Percentiles rank a stretch among this genome's conserved stretches.
Conservation (phyloP, 2,797 vertebrate species). For the Xerus rutilus region DNA sequence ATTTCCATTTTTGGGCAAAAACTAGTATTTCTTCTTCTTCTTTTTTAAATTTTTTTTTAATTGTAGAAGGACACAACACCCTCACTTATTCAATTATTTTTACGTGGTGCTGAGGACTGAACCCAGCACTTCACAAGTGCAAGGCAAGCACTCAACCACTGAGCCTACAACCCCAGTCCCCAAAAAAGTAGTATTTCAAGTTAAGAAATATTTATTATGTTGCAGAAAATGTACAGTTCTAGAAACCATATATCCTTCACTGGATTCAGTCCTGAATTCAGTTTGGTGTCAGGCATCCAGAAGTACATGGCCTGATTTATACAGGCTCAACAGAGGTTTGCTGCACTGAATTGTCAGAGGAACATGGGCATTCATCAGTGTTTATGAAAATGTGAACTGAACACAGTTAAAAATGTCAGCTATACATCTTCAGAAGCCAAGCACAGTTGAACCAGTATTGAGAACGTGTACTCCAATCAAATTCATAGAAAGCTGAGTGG, state of each 20-base stretch:
- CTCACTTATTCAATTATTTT: too few species aligned
- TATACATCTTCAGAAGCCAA: not conserved
- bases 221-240: not conserved
- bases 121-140: too few species aligned
- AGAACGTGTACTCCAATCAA: not conserved
- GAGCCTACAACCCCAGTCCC: too few species aligned
- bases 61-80: too few species aligned
- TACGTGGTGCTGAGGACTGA: too few species aligned
- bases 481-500: not conserved
- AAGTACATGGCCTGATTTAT: not conserved
- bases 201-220: not conserved
- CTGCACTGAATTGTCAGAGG: not conserved
- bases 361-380: not conserved
- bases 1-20: conserved; percentile 26
- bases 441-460: not conserved
- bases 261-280: not conserved
- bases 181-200: conserved; percentile 44
- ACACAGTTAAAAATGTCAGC: not conserved
- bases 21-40: not conserved
- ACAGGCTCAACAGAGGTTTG: not conserved
- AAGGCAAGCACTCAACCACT: too few species aligned
- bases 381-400: not conserved
- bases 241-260: not conserved
- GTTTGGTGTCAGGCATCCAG: not conserved
- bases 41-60: too few species aligned